phyloP scores from a whole-genome alignment of 2,797 vertebrate species.

The Sus cebifrons region DNA sequence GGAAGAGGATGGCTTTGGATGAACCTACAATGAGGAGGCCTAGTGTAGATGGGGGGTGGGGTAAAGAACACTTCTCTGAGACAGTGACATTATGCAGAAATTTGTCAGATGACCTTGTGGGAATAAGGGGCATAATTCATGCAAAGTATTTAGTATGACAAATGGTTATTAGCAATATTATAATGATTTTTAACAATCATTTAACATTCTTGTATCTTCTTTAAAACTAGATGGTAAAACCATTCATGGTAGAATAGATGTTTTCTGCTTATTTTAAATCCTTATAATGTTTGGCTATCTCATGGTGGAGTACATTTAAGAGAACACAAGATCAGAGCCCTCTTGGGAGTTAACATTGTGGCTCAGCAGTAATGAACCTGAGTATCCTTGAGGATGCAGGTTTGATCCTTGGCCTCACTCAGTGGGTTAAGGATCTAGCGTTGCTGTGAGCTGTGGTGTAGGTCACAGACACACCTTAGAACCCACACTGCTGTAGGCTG shows the following conservation, averaged over 20 bases:
- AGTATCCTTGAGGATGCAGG: too few species aligned
- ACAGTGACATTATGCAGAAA: neutral
- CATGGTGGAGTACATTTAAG: neutral
- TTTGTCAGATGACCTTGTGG: neutral
- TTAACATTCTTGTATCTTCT: neutral
- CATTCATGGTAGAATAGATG: neutral
- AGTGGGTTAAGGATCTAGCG: too few species aligned
- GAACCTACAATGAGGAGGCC: too few species aligned
- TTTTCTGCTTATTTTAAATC: slow-evolving; percentile 9
- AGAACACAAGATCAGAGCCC: neutral
- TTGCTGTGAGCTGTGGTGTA: too few species aligned
- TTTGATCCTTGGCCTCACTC: too few species aligned
- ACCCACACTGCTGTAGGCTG: too few species aligned
- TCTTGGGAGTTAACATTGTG: neutral
- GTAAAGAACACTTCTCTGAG: neutral
- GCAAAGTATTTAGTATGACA: neutral
- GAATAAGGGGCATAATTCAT: neutral
- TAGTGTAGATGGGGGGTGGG: neutral
- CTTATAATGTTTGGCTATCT: neutral
- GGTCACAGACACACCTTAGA: too few species aligned
- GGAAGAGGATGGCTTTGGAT: neutral
- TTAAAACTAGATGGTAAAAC: neutral
- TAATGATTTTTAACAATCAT: slow-evolving; percentile 5
- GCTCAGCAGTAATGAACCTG: too few species aligned
- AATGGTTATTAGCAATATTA: neutral